A percentile compares a stretch with the other conserved stretches of the same genome.
phyloP scores from a whole-genome alignment of 2,888 invertebrate species.

The Cheilosia urbana region DNA sequence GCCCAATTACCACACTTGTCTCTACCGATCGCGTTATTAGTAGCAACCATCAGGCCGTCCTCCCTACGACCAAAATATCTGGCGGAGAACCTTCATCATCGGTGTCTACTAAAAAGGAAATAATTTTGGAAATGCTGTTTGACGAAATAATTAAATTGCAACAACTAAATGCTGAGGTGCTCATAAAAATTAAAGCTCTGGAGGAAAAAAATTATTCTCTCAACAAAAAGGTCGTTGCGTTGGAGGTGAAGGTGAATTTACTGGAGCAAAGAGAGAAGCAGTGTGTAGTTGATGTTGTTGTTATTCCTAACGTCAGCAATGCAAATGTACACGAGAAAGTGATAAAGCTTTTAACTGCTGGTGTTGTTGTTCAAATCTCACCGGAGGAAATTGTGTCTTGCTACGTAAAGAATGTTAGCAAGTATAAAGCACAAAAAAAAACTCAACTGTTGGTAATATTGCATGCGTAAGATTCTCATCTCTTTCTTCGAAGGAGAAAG shows the following conservation, averaged over 20 bases:
- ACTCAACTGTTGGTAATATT: constrained; percentile 1
- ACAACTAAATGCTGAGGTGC: constrained; percentile 17
- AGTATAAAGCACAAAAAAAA: background rate
- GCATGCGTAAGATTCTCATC: constrained; percentile 25
- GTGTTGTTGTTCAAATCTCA: constrained; percentile 20
- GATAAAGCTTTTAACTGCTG: constrained; percentile 19
- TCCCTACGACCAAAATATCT: too few species aligned
- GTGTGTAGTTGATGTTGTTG: constrained; percentile 24
- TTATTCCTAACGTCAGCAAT: constrained; percentile 15
- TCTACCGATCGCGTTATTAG: too few species aligned
- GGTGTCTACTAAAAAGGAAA: too few species aligned
- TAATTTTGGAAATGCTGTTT: background rate
- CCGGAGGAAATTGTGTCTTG: constrained; percentile 23
- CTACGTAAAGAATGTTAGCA: background rate
- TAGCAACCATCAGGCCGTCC: too few species aligned
- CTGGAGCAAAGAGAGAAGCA: constrained; percentile 28
- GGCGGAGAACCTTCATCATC: too few species aligned
- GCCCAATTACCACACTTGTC: too few species aligned
- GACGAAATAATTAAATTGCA: constrained; percentile 24
- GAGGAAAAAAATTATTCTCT: constrained; percentile 6
- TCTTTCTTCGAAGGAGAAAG: constrained; percentile 17
- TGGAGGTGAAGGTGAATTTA: constrained; percentile 5
- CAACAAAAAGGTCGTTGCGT: background rate
- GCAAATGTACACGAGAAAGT: constrained; percentile 11
- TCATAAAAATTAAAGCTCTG: constrained; percentile 29